Conservation (phyloP, 1,140 invertebrate genomes). For the Saccostrea glomerata region DNA sequence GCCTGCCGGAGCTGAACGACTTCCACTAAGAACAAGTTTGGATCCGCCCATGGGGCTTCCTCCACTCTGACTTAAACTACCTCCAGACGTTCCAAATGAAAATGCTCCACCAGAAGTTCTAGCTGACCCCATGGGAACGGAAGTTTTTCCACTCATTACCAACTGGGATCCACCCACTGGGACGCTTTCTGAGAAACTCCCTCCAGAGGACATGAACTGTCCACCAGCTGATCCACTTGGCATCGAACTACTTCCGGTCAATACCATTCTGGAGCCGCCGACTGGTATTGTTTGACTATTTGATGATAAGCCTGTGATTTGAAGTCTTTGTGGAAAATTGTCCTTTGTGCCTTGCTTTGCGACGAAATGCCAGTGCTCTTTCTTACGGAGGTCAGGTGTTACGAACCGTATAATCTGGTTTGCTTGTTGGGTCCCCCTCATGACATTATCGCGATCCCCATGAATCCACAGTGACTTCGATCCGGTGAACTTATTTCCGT, state of each 20-base stretch:
- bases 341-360: conserved; percentile 6
- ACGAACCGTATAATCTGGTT: conserved; percentile 31
- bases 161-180: conserved; percentile 20
- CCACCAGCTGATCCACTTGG: conserved; percentile 12
- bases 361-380: conserved; percentile 24
- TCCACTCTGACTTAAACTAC: background rate
- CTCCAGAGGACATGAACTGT: background rate
- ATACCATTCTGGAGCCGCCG: conserved; percentile 10
- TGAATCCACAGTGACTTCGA: conserved; percentile 42
- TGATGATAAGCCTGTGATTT: background rate
- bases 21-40: conserved; percentile 1
- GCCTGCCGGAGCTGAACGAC: background rate
- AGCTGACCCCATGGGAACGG: background rate
- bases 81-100: background rate
- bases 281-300: background rate
- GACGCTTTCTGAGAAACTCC: background rate
- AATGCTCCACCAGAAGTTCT: background rate
- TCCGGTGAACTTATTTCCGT: conserved; percentile 32
- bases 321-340: background rate
- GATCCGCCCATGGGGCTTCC: background rate
- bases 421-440: background rate
- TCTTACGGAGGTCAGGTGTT: background rate
- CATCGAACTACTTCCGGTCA: background rate
- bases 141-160: conserved; percentile 5
- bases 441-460: conserved; percentile 20